A percentile compares a stretch with the other conserved stretches of the same genome.
Evolutionary conservation across 2,113 vertebrate genomes (phyloP).

Genomic region (Epinephelus cyanopodus): DNA sequence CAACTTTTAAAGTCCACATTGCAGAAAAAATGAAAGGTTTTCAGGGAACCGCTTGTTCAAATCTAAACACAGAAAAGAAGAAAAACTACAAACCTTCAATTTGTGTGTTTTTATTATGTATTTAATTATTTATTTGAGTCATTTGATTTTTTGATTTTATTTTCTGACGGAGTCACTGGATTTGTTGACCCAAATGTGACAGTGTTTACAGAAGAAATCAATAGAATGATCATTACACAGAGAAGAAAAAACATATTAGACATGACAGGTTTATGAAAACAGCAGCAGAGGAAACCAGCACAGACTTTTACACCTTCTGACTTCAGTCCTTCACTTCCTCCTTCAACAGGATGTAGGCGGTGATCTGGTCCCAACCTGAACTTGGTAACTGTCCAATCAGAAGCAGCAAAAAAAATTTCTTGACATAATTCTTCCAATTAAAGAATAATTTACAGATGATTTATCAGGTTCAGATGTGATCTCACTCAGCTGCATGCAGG

Average conservation of each 20-base stretch:
- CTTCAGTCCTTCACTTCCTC: slow-evolving; percentile 38
- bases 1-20: no score
- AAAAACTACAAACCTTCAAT: background rate
- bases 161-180: no score
- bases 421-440: background rate
- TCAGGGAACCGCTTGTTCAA: no score
- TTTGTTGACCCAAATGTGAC: no score
- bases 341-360: slow-evolving; percentile 58
- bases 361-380: slow-evolving; percentile 25
- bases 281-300: no score
- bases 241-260: background rate
- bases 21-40: no score
- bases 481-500: background rate
- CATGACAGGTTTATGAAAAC: background rate
- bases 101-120: no score
- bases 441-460: background rate
- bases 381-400: slow-evolving; percentile 61
- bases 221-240: no score
- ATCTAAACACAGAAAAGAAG: background rate
- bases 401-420: background rate
- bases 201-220: no score
- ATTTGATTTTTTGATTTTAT: no score
- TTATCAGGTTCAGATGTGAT: background rate
- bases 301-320: background rate
- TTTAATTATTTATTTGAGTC: no score